These are phyloP conservation scores for Zootoca vivipara DNA, from an alignment of 2,113 vertebrate species.

Conservation along the genomic window DNA sequence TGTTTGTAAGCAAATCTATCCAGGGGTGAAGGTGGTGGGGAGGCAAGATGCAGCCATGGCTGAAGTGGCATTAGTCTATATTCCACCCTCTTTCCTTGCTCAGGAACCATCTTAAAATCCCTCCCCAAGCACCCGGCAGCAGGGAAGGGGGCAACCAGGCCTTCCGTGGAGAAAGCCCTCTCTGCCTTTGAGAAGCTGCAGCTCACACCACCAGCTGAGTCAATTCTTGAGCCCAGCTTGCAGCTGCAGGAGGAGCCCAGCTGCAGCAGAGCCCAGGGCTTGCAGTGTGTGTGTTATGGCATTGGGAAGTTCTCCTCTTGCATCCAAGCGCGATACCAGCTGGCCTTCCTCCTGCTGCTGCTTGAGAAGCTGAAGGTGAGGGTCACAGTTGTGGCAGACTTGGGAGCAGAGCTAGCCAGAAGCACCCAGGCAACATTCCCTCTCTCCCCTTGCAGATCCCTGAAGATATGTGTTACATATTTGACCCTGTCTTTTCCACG, in stretches of 20 bases:
- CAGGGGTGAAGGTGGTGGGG: background rate
- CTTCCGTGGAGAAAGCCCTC: background rate
- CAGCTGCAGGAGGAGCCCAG: background rate
- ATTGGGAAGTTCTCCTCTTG: constrained; percentile 86
- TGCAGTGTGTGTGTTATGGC: constrained; percentile 87
- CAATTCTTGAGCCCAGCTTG: rapidly evolving
- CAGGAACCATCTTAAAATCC: constrained; percentile 39
- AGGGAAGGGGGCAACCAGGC: background rate
- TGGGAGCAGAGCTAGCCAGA: rapidly evolving
- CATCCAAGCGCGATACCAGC: constrained; percentile 80
- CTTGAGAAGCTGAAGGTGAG: constrained; percentile 84
- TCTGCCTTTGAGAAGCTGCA: background rate
- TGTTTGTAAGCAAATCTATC: background rate
- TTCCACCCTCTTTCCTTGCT: background rate
- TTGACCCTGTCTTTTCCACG: constrained; percentile 86
- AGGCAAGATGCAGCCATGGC: background rate
- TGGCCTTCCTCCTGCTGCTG: constrained; percentile 88
- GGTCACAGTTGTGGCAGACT: rapidly evolving
- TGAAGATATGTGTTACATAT: constrained; percentile 72
- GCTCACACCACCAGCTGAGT: background rate
- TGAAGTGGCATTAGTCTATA: background rate
- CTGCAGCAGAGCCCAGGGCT: rapidly evolving
- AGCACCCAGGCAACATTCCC: rapidly evolving
- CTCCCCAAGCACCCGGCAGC: constrained; percentile 26
- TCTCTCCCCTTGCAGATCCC: constrained; percentile 64